Evolutionary conservation across 2,888 invertebrate species (phyloP).

Genomic region (Allolobophora icterica): DNA sequence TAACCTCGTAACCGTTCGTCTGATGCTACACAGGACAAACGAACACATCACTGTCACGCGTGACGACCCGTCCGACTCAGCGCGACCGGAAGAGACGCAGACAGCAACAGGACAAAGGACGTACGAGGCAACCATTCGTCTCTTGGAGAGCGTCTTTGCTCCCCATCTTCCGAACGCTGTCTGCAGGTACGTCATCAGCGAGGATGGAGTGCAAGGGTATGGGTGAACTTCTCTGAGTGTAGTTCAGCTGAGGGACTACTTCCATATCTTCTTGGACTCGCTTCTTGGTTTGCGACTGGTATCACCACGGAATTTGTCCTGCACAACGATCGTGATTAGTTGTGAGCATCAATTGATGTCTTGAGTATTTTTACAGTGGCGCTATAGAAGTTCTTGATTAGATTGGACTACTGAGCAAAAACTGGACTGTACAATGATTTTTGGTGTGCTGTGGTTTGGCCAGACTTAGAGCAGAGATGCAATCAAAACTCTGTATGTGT

Average conservation of each 20-base stretch:
- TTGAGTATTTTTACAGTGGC: too few relatives aligned
- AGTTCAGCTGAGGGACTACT: too few relatives aligned
- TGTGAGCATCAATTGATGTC: too few relatives aligned
- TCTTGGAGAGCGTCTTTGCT: constrained; percentile 70
- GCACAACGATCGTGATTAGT: too few relatives aligned
- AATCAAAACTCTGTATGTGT: too few relatives aligned
- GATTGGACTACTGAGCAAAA: neutral
- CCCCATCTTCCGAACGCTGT: constrained; percentile 69
- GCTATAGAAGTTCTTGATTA: too few relatives aligned
- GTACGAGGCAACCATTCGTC: constrained; percentile 50
- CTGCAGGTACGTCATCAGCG: constrained; percentile 69
- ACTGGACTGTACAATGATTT: neutral
- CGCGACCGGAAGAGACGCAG: neutral
- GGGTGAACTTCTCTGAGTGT: constrained; percentile 6
- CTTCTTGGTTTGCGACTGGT: too few relatives aligned
- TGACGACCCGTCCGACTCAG: neutral
- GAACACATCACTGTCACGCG: constrained; percentile 25
- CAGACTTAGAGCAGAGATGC: too few relatives aligned
- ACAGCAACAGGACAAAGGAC: neutral
- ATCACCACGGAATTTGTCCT: too few relatives aligned
- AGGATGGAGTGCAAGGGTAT: constrained; percentile 64
- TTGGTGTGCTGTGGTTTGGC: too few relatives aligned
- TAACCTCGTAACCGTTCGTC: constrained; percentile 72
- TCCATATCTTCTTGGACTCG: too few relatives aligned
- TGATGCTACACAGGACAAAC: constrained; percentile 66